Conservation (phyloP, 2,113 vertebrate genomes). For the Podarcis muralis region DNA sequence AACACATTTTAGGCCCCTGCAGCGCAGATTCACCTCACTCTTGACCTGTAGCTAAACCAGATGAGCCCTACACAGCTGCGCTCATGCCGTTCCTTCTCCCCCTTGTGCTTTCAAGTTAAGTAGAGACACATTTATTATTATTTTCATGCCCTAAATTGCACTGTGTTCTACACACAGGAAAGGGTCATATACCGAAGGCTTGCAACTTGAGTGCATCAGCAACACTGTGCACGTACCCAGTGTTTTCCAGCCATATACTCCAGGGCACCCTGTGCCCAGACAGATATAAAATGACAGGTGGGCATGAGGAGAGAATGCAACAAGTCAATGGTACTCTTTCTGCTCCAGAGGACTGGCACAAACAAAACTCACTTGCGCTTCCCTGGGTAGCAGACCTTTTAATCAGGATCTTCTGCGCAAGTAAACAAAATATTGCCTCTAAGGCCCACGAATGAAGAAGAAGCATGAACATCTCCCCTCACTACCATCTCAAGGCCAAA, state of each 20-base stretch:
- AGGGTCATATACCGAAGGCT: slow-evolving; percentile 7
- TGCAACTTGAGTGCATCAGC: neutral
- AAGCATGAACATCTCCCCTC: neutral
- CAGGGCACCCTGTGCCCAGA: neutral
- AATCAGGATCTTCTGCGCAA: neutral
- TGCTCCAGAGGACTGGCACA: neutral
- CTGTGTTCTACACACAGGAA: neutral
- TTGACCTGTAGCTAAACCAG: slow-evolving; percentile 8
- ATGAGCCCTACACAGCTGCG: neutral
- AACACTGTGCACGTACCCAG: neutral
- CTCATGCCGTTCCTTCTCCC: neutral
- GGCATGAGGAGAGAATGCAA: neutral
- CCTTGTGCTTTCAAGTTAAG: neutral
- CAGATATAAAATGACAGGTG: neutral
- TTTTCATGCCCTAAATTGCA: slow-evolving; percentile 10
- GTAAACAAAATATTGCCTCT: neutral
- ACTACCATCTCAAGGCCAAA: too few relatives aligned
- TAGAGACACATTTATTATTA: neutral
- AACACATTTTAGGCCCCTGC: neutral
- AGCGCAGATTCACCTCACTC: fast-evolving
- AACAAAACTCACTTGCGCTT: neutral
- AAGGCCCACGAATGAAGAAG: neutral
- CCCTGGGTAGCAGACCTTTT: neutral
- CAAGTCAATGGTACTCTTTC: neutral
- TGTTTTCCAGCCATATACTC: neutral